A percentile compares a stretch with the other conserved stretches of the same genome.
Evolutionary conservation across 2,113 vertebrate species (phyloP).

Genomic region (Caloenas nicobarica): DNA sequence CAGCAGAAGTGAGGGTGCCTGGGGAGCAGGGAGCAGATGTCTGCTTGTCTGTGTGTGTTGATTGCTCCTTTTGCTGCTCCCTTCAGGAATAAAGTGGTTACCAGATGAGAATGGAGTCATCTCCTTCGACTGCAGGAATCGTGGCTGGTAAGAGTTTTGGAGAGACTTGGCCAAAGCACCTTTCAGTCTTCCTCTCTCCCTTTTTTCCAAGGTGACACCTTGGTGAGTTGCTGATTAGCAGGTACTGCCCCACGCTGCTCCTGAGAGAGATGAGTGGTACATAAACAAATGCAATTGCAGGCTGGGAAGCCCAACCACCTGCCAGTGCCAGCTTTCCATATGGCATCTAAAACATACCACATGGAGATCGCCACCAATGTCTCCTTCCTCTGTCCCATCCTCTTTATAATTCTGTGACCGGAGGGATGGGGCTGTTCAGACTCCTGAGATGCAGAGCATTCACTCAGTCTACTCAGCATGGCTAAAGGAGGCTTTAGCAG

Average conservation of each 20-base stretch:
- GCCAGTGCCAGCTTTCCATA: neutral
- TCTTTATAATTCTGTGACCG: neutral
- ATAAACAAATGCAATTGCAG: neutral
- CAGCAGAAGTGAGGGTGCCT: neutral
- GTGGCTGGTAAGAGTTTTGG: conserved; percentile 84
- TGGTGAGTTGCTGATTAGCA: neutral
- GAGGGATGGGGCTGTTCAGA: neutral
- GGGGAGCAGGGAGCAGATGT: neutral
- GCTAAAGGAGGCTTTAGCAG: neutral
- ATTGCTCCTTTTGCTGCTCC: conserved; percentile 7
- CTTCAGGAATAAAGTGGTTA: conserved; percentile 91
- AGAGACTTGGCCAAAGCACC: neutral
- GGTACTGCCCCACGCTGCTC: neutral
- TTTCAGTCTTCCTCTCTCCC: neutral
- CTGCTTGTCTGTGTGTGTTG: neutral
- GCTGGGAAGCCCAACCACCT: neutral
- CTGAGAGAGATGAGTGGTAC: neutral
- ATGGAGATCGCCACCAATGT: neutral
- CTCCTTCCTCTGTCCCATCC: neutral
- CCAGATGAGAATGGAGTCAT: conserved; percentile 95
- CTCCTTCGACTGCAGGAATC: conserved; percentile 92
- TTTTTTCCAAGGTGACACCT: neutral
- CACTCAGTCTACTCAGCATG: neutral
- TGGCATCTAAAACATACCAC: neutral
- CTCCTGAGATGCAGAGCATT: neutral